Evolutionary conservation across 2,888 invertebrate genomes (phyloP), one percentile per base, ranked within the genome.

Genomic region (Exocentrus adspersus): DNA sequence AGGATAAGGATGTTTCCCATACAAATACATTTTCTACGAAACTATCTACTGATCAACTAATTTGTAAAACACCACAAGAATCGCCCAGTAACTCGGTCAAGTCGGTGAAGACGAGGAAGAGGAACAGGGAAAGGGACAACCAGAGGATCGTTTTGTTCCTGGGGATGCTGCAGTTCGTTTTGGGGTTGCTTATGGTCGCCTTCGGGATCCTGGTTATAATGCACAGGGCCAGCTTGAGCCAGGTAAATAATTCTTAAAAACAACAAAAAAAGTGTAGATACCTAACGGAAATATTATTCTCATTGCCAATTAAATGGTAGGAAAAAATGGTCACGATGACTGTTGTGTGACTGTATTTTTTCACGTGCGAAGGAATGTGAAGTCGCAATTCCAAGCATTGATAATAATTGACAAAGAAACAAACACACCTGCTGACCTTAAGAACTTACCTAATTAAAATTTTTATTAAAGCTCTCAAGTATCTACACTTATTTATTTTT

Each of bases 121-220:
- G 64, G 53, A n/a, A n/a, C n/a, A 52, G 64, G 7, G 51, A 48
- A 48, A 21, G 7, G 4, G 46, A 57, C 14, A 62, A 65, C 9
- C 61, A 72, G 19, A 65, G 59, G 21, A 57, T 53, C 42, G 85
- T 89, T 62, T 83, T 87, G 74, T 83, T 86, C 17, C 77, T 86
- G 72, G 89, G 88, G 46, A 69, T 88, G 69, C 84, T 85, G 72
- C 91, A 91, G 81, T 86, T 89, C 69, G 80, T 86, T 63, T 85
- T 90, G 57, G 90, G 90, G 12, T 83, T 88, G 62, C 79, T 88
- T 71, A 83, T 90, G 81, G 86, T 88, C 67, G 86, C 87, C 3
- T 88, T 87, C 62, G 90, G 90, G 1, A 87, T 88, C 17, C 76
- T 88, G 68, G 89, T 87, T 1, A 85, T 89, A 68, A 86, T 88